phyloP scores from a whole-genome alignment of 2,113 vertebrate genomes.

The Heliornis fulica region DNA sequence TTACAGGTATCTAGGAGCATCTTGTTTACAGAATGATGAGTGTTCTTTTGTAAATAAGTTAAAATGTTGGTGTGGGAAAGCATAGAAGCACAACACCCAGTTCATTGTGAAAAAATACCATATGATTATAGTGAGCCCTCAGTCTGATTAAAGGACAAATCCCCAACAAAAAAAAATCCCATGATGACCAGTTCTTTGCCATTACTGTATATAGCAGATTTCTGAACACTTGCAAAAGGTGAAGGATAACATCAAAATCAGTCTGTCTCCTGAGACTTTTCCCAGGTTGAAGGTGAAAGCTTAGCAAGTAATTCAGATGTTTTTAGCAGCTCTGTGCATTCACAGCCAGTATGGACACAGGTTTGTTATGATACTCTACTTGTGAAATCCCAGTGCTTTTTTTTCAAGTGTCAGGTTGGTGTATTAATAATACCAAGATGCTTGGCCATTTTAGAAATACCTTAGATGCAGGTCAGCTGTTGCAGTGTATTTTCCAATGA shows the following conservation, averaged over 20 bases:
- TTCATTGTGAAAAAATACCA: neutral
- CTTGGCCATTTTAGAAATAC: neutral
- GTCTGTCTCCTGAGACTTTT: neutral
- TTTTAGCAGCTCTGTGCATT: neutral
- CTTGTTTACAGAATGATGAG: neutral
- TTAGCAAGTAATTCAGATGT: neutral
- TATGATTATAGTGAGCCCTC: neutral
- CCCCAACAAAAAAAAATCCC: neutral
- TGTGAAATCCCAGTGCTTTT: neutral
- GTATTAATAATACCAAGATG: neutral
- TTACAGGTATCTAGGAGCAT: neutral
- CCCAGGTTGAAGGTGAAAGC: neutral
- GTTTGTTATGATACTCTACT: neutral
- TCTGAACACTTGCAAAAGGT: neutral
- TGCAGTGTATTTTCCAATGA: neutral
- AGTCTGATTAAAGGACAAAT: neutral
- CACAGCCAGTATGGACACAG: neutral
- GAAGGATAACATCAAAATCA: neutral
- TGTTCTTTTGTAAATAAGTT: neutral
- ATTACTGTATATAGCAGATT: neutral
- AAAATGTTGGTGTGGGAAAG: neutral
- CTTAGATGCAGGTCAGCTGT: neutral
- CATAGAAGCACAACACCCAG: neutral
- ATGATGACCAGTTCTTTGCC: neutral
- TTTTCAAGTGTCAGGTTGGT: neutral